phyloP scores from a whole-genome alignment of 2,113 vertebrate species.

The Empidonax alnorum region DNA sequence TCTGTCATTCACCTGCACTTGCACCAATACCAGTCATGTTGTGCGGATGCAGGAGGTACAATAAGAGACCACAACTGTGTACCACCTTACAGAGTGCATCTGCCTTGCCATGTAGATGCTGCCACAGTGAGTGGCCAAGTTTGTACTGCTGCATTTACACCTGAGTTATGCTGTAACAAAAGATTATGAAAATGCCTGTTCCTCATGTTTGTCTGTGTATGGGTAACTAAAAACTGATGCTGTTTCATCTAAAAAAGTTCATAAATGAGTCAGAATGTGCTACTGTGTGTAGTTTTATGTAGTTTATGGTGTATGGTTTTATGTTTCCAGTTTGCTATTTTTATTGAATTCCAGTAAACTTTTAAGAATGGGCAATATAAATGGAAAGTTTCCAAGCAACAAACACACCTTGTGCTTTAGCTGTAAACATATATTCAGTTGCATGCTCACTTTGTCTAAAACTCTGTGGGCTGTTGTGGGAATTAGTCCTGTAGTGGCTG shows the following conservation, averaged over 20 bases:
- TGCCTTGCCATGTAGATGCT: neutral
- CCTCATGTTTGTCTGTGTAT: neutral
- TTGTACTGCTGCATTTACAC: neutral
- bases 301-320: neutral
- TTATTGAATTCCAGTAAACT: neutral
- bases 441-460: neutral
- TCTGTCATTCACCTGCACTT: accelerated
- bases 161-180: neutral
- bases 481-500: neutral
- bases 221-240: neutral
- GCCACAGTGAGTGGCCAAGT: neutral
- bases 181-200: neutral
- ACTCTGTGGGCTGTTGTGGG: neutral
- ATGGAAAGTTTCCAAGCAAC: neutral
- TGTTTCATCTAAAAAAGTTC: neutral
- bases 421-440: neutral
- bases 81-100: accelerated
- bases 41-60: neutral
- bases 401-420: neutral
- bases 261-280: neutral
- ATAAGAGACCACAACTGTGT: neutral
- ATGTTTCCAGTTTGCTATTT: neutral
- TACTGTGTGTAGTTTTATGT: neutral
- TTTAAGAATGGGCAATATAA: neutral
- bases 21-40: accelerated